phyloP scores from a whole-genome alignment of 2,797 vertebrate species.

The Acanthurus tractus region DNA sequence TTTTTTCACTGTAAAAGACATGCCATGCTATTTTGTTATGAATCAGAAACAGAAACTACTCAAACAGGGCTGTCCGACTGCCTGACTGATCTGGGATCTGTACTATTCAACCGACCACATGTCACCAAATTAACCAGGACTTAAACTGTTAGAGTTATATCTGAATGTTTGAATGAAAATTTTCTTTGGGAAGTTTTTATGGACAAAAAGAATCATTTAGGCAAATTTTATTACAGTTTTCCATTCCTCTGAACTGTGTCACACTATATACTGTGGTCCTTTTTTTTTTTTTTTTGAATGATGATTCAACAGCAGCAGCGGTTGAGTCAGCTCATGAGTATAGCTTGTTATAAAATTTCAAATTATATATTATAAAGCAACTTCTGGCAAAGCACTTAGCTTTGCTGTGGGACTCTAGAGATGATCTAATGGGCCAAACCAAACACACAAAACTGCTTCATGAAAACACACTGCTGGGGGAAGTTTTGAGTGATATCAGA shows the following conservation, averaged over 20 bases:
- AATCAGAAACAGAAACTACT: neutral
- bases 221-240: too few species aligned
- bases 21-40: neutral
- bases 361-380: constrained; percentile 35
- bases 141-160: neutral
- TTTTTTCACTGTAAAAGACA: neutral
- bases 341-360: constrained; percentile 40
- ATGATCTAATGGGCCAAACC: constrained; percentile 38
- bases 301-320: constrained; percentile 42
- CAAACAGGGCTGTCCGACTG: neutral
- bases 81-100: neutral
- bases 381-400: constrained; percentile 48
- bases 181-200: too few species aligned
- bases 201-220: too few species aligned
- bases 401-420: constrained; percentile 31
- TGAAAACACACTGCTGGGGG: constrained; percentile 47
- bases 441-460: constrained; percentile 46
- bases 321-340: constrained; percentile 26
- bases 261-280: too few species aligned
- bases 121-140: neutral
- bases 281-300: constrained; percentile 21
- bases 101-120: neutral
- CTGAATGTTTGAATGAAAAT: too few species aligned
- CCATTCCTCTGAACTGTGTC: too few species aligned
- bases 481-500: constrained; percentile 45